A percentile compares a stretch with the other conserved stretches of the same genome.
These are phyloP conservation scores for Papilio gigon DNA, from an alignment of 2,888 invertebrate genomes.

Conservation along the genomic window DNA sequence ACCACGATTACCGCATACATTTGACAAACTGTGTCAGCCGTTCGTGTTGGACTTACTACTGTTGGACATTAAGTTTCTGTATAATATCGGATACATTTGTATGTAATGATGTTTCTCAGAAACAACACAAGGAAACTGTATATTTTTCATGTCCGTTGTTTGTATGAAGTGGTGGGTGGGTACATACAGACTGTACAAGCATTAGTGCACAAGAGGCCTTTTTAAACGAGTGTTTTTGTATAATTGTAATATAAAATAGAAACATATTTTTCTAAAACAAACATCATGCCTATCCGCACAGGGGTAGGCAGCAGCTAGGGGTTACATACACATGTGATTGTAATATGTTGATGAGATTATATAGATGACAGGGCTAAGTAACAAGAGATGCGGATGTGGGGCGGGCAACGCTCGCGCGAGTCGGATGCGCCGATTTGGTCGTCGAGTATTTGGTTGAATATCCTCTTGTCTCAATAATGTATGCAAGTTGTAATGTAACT, in stretches of 20 bases:
- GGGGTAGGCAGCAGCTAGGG: no score
- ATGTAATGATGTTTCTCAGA: slow-evolving; percentile 46
- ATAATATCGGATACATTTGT: slow-evolving; percentile 45
- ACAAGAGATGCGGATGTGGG: background rate
- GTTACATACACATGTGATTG: background rate
- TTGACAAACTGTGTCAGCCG: background rate
- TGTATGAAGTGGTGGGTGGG: slow-evolving; percentile 28
- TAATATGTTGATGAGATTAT: background rate
- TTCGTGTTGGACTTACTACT: slow-evolving; percentile 7
- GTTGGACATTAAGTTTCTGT: slow-evolving; percentile 9
- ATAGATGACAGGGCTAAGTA: slow-evolving; percentile 24
- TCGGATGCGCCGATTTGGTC: slow-evolving; percentile 67
- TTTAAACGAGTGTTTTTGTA: slow-evolving; percentile 4
- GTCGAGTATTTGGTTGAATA: slow-evolving; percentile 54
- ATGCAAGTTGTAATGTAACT: background rate
- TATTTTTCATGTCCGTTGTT: slow-evolving; percentile 33
- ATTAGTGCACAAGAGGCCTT: slow-evolving; percentile 28
- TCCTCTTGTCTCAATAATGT: slow-evolving; percentile 44
- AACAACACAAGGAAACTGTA: slow-evolving; percentile 33
- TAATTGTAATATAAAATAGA: background rate
- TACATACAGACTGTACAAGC: background rate
- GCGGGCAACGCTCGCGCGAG: slow-evolving; percentile 56
- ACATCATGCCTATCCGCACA: background rate
- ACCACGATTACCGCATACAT: background rate
- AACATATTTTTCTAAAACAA: background rate